Base-by-base conservation (phyloP, 2,888 invertebrate genomes). In the Lysandra bellargus region DNA sequence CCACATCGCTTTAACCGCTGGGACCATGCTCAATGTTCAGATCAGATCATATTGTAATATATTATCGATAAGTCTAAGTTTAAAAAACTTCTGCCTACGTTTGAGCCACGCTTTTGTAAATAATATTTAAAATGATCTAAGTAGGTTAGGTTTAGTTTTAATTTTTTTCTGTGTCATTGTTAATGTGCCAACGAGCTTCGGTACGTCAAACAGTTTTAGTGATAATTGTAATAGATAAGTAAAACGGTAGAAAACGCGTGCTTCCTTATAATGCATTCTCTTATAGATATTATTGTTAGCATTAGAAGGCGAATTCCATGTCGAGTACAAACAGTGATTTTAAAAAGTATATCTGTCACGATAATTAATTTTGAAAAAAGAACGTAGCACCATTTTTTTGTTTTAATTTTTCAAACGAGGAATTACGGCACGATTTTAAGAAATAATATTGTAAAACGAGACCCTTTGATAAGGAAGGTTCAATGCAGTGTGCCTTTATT, bases 71-170 rank as follows among this genome's bases (percentile, higher is more conserved):
- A 84, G 86, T 82, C 82, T 85, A 86, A 89, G 89, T 87, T 86
- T 85, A 82, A 82, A 83, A 86, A 88, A 88, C 87, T 87, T 86
- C 86, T 87, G 87, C 85, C 81, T 83, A 84, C 85, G 84, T 82
- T 83, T 82, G 84, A 85, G 83, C 83, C 81, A 84, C 86, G 85
- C 86, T 85, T 84, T 87, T 88, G 89, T 89, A 89, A 88, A 88
- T 89, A 90, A 84, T 89, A 88, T 88, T 88, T 86, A 87, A 88
- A 91, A 91, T 91, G 93, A 93, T 93, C 92, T 93, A 92, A 89
- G 89, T 92, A 87, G 87, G 82, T 82, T 85, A 87, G 86, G 84
- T 86, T 87, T 89, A 83, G 83, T 83, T 87, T 84, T 86, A 86
- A 87, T 86, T 87, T 57, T 86, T 85, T 85, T 87, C 85, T 91